Evolutionary conservation across 2,888 invertebrate species (phyloP).

Genomic region (Clanis bilineata): DNA sequence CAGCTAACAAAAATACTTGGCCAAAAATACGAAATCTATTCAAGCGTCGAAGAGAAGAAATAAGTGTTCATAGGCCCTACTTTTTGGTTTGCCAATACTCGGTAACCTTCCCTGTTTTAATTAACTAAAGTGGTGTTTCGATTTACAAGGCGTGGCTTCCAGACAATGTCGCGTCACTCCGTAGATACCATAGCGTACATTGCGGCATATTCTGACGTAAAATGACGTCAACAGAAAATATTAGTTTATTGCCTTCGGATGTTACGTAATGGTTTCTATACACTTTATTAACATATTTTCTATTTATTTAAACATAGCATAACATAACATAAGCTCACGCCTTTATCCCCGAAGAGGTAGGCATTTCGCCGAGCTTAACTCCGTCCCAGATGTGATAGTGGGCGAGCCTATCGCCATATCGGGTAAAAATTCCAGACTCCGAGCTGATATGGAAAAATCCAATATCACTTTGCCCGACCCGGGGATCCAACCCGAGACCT

Average conservation of each 20-base stretch:
- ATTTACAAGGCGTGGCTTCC: not conserved
- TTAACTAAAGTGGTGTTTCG: constrained; percentile 7
- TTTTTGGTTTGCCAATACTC: not conserved
- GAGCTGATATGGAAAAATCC: too few species aligned
- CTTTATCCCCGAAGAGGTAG: too few species aligned
- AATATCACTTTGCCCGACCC: too few species aligned
- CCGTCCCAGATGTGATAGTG: too few species aligned
- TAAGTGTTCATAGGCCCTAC: not conserved
- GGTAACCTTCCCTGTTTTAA: not conserved
- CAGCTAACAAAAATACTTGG: not conserved
- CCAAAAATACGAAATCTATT: not conserved
- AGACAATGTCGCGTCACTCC: not conserved
- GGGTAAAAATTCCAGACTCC: too few species aligned
- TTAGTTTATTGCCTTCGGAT: not conserved
- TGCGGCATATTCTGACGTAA: not conserved
- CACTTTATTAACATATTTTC: too few species aligned
- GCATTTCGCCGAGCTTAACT: too few species aligned
- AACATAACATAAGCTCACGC: too few species aligned
- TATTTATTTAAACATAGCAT: too few species aligned
- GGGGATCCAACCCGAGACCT: too few species aligned
- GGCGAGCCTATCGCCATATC: too few species aligned
- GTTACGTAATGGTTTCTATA: too few species aligned
- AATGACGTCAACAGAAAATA: not conserved
- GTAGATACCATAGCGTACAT: not conserved
- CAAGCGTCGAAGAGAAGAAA: constrained; percentile 1